Conservation (phyloP, 2,797 vertebrate species). For the Carapus acus region DNA sequence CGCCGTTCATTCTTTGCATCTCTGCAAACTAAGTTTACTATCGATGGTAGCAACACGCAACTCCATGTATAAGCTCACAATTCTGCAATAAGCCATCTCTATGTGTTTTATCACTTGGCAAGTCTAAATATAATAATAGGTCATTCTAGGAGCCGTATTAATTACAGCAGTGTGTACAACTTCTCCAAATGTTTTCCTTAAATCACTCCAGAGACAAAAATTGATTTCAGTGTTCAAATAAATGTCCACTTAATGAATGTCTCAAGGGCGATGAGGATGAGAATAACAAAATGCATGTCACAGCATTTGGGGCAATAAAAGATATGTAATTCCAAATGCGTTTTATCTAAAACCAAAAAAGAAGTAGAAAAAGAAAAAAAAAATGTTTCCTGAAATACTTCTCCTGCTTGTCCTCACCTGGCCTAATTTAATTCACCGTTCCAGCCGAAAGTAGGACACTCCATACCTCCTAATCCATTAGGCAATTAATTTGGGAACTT, state of each 20-base stretch:
- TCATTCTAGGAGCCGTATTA: no score
- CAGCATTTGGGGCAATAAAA: conserved; percentile 65
- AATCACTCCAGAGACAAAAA: no score
- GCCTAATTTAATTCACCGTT: conserved; percentile 70
- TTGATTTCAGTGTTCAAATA: no score
- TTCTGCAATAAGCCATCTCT: no score
- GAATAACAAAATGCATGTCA: conserved; percentile 30
- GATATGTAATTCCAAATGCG: conserved; percentile 42
- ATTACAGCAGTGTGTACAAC: no score
- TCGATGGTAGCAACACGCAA: conserved; percentile 15
- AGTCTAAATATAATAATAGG: no score
- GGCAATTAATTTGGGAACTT: conserved; percentile 71
- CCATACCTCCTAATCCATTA: conserved; percentile 69
- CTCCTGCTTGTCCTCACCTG: conserved; percentile 67
- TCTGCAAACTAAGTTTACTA: conserved; percentile 15
- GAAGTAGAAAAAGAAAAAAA: conserved; percentile 43
- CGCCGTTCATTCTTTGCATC: conserved; percentile 28
- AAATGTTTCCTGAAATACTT: conserved; percentile 59
- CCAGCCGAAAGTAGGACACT: conserved; percentile 60
- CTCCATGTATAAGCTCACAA: no score
- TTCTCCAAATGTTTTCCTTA: no score
- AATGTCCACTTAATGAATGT: conserved; percentile 53
- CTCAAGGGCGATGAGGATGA: conserved; percentile 57
- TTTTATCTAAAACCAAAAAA: no score
- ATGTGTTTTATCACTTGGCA: no score